These are phyloP conservation scores for Mylabris sibirica DNA, from an alignment of 2,888 invertebrate genomes.

Conservation along the genomic window DNA sequence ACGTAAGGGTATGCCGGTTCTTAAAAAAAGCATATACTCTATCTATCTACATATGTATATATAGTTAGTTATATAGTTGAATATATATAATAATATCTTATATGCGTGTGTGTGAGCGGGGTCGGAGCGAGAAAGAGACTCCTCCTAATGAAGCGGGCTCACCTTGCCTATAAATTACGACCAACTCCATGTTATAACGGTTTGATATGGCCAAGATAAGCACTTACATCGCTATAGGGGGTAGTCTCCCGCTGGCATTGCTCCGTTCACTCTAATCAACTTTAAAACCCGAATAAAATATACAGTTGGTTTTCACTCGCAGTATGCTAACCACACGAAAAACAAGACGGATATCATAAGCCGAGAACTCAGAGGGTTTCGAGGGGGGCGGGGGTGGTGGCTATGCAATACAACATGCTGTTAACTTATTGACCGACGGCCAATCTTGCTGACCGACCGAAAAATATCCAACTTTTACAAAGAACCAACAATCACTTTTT, in stretches of 20 bases:
- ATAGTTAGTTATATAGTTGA: neutral
- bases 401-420: slow-evolving; percentile 36
- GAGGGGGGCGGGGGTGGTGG: slow-evolving; percentile 39
- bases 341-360: slow-evolving; percentile 38
- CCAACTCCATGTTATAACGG: slow-evolving; percentile 63
- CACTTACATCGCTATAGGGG: slow-evolving; percentile 61
- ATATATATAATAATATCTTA: slow-evolving; percentile 1
- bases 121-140: slow-evolving; percentile 50
- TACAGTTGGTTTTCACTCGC: slow-evolving; percentile 44
- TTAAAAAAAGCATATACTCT: slow-evolving; percentile 1
- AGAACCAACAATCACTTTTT: neutral
- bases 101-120: slow-evolving; percentile 30
- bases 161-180: slow-evolving; percentile 63
- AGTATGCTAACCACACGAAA: slow-evolving; percentile 44
- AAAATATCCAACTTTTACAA: slow-evolving; percentile 8
- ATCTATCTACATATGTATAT: neutral
- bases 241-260: slow-evolving; percentile 58
- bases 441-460: slow-evolving; percentile 28
- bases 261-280: slow-evolving; percentile 62
- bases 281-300: slow-evolving; percentile 63
- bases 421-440: slow-evolving; percentile 37
- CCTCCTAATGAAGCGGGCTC: slow-evolving; percentile 62
- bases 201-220: slow-evolving; percentile 63
- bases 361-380: no score
- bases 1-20: slow-evolving; percentile 11